phyloP scores from a whole-genome alignment of 2,113 vertebrate genomes.

The Chaetorhynchus papuensis region DNA sequence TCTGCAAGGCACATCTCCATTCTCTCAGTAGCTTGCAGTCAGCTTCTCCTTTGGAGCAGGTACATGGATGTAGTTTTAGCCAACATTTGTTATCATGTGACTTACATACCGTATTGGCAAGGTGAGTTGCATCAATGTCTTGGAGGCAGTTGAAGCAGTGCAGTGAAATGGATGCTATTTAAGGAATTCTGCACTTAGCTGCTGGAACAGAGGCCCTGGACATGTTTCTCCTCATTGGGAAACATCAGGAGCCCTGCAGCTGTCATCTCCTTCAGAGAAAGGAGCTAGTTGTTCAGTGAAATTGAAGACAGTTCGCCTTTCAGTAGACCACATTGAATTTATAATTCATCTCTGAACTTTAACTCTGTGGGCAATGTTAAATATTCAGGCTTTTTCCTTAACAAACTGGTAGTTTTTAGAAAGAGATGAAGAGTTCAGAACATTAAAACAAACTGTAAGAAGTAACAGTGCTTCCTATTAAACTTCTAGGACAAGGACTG shows the following conservation, averaged over 20 bases:
- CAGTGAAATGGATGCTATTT: not conserved
- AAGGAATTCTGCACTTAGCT: not conserved
- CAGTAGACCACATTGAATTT: not conserved
- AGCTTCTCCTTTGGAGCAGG: not conserved
- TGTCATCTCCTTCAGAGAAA: conserved; percentile 32
- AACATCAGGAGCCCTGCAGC: not conserved
- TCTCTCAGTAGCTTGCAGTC: not conserved
- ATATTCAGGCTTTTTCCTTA: not conserved
- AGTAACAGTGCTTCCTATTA: not conserved
- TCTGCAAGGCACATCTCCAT: not conserved
- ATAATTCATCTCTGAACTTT: conserved; percentile 37
- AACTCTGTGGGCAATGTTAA: not conserved
- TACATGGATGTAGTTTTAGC: not conserved
- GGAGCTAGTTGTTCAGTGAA: conserved; percentile 21
- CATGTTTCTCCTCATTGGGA: not conserved
- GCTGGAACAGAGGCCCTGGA: not conserved
- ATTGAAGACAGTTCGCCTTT: conserved; percentile 4
- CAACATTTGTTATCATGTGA: not conserved
- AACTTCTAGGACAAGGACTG: not conserved
- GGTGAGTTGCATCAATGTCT: not conserved
- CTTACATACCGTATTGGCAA: not conserved
- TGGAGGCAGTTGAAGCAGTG: not conserved
- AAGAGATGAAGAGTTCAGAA: not conserved
- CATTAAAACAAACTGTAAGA: not conserved
- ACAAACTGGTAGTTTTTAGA: not conserved